phyloP scores from a whole-genome alignment of 2,797 vertebrate species.

The Galaxias olidus region DNA sequence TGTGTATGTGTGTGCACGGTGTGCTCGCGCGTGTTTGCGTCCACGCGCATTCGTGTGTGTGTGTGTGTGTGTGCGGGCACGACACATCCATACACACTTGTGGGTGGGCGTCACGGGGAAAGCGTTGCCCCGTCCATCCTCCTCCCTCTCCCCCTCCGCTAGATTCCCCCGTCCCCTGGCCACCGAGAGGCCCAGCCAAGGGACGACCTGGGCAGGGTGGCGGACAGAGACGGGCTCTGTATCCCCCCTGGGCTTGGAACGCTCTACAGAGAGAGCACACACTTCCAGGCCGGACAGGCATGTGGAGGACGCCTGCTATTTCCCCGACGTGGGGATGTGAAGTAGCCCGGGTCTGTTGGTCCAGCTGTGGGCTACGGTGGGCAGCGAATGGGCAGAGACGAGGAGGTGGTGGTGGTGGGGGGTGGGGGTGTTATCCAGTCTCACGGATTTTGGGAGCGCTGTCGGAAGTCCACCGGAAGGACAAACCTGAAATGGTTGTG shows the following conservation, averaged over 20 bases:
- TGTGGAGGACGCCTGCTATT: constrained; percentile 18
- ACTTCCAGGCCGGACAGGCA: constrained; percentile 1
- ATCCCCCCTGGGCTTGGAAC: neutral
- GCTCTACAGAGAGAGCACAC: constrained; percentile 9
- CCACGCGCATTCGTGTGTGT: too few species aligned
- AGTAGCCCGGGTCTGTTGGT: neutral
- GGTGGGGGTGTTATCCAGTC: neutral
- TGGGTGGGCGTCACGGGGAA: too few species aligned
- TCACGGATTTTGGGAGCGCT: neutral
- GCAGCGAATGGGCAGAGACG: too few species aligned
- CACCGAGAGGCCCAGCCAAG: too few species aligned
- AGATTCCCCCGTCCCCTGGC: too few species aligned
- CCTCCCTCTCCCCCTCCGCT: neutral
- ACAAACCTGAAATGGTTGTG: neutral
- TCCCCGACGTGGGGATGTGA: constrained; percentile 13
- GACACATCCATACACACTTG: too few species aligned
- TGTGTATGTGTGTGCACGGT: too few species aligned
- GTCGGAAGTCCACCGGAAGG: neutral
- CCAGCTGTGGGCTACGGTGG: neutral
- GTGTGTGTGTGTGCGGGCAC: too few species aligned
- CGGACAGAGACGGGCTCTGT: neutral
- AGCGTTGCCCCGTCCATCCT: too few species aligned
- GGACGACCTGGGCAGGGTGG: neutral
- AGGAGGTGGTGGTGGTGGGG: neutral
- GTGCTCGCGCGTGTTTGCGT: too few species aligned